Conservation (phyloP, 1,140 invertebrate species). For the Nomia melanderi region DNA sequence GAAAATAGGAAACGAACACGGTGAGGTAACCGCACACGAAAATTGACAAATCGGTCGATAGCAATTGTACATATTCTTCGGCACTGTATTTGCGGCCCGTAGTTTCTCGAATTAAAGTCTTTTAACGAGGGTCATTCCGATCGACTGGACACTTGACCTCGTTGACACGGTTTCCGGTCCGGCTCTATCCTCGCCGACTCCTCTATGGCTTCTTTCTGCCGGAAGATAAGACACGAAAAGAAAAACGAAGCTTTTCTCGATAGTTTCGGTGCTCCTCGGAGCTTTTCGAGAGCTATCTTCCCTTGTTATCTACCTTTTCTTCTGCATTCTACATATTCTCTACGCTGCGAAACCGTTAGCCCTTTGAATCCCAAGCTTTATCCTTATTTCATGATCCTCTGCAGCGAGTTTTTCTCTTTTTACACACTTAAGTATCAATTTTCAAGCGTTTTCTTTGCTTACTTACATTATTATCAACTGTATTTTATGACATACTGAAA, state of each 20-base stretch:
- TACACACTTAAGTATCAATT: too few relatives aligned
- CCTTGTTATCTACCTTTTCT: neutral
- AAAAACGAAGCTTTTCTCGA: slow-evolving; percentile 4
- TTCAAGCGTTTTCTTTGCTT: too few relatives aligned
- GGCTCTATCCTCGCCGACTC: slow-evolving; percentile 37
- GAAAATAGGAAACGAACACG: too few relatives aligned
- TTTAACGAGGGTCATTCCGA: slow-evolving; percentile 53
- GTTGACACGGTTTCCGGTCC: slow-evolving; percentile 62
- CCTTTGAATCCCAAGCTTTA: too few relatives aligned
- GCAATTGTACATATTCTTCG: slow-evolving; percentile 3
- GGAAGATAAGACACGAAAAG: slow-evolving; percentile 31
- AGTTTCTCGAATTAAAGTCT: slow-evolving; percentile 58
- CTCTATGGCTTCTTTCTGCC: slow-evolving; percentile 2
- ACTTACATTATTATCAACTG: too few relatives aligned
- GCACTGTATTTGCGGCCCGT: neutral
- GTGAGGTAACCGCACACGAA: neutral
- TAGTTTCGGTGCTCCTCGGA: neutral
- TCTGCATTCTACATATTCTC: neutral
- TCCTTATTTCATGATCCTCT: too few relatives aligned
- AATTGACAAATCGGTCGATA: neutral
- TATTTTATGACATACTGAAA: too few relatives aligned
- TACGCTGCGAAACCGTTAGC: neutral
- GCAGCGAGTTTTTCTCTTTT: too few relatives aligned
- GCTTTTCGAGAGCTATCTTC: neutral
- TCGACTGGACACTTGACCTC: slow-evolving; percentile 59